Conservation (phyloP, 2,113 vertebrate genomes). For the Oreotrochilus melanogaster region DNA sequence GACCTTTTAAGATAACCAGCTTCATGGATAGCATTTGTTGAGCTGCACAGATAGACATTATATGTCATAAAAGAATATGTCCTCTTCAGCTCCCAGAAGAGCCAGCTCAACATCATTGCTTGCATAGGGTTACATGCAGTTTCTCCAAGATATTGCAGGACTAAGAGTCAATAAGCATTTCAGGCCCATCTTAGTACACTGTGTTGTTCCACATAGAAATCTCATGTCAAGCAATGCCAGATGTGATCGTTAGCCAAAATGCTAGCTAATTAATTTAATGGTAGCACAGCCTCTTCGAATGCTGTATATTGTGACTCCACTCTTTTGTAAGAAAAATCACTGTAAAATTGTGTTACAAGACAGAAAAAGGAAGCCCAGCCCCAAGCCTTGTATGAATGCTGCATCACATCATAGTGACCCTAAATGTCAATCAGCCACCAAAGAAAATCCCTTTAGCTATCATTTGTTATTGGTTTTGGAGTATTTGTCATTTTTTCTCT, state of each 20-base stretch:
- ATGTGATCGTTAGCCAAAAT: neutral
- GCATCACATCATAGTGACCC: neutral
- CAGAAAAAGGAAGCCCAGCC: neutral
- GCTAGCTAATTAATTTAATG: neutral
- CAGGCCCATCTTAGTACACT: neutral
- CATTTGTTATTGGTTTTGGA: neutral
- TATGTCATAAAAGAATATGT: neutral
- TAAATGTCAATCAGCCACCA: neutral
- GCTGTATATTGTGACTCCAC: neutral
- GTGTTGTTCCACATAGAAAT: neutral
- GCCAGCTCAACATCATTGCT: neutral
- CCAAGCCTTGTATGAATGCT: neutral
- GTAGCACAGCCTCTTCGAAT: neutral
- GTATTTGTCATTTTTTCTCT: neutral
- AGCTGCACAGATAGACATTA: neutral
- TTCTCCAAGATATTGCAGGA: neutral
- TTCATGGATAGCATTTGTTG: neutral
- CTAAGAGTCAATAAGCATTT: neutral
- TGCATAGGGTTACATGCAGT: neutral
- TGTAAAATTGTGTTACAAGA: neutral
- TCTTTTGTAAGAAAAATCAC: neutral
- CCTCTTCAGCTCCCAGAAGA: neutral
- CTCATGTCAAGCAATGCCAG: neutral
- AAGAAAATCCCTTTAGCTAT: neutral
- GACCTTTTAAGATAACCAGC: neutral